Conservation (phyloP, 92 coral and sea anemone genomes). For the Epizoanthus fatuus region DNA sequence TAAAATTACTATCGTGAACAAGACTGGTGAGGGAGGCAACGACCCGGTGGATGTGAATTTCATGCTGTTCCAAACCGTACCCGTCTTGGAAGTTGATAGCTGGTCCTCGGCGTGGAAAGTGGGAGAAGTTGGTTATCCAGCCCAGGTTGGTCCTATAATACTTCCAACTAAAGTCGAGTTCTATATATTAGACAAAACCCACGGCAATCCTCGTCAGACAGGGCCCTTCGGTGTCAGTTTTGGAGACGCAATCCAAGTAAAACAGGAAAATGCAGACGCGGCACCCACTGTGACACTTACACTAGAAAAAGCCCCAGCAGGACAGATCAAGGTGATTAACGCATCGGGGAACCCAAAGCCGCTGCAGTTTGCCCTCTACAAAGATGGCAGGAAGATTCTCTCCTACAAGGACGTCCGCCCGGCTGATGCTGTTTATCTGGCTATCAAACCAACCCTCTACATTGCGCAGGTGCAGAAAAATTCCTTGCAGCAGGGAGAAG, state of each 20-base stretch:
- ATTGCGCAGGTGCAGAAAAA: not conserved
- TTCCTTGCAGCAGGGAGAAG: not conserved
- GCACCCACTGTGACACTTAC: too few relatives aligned
- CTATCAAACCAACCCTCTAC: not conserved
- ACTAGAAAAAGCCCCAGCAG: too few relatives aligned
- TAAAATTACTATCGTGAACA: conserved; percentile 4
- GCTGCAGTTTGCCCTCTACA: not conserved
- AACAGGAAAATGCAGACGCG: conserved; percentile 2
- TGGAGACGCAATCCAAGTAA: conserved; percentile 3
- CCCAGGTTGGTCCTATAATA: conserved; percentile 4
- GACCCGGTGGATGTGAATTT: not conserved
- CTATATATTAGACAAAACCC: not conserved
- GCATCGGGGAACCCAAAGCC: not conserved
- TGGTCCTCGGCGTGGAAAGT: conserved; percentile 32
- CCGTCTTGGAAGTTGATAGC: not conserved
- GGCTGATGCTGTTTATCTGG: not conserved
- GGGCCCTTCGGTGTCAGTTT: conserved; percentile 17
- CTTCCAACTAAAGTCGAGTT: conserved; percentile 15
- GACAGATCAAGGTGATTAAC: conserved; percentile 5
- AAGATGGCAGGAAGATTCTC: not conserved
- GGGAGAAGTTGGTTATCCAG: conserved; percentile 11
- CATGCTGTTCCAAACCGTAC: conserved; percentile 9
- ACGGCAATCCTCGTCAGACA: not conserved
- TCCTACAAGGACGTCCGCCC: conserved; percentile 26
- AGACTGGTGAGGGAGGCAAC: not conserved